Evolutionary conservation across 2,113 vertebrate species (phyloP).

Genomic region (Prionailurus viverrinus): DNA sequence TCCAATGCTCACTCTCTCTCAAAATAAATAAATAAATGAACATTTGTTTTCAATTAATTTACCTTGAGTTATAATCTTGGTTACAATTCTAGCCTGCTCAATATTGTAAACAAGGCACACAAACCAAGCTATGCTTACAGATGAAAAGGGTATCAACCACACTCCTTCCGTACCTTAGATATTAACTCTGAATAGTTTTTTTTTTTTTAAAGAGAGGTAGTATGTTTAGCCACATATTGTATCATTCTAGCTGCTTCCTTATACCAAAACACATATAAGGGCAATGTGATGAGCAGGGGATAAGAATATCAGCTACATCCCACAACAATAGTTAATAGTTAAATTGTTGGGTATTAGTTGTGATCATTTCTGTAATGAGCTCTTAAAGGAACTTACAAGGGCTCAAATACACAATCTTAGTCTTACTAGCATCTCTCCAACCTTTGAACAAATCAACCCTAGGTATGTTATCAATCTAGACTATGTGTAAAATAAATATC

Average conservation of each 20-base stretch:
- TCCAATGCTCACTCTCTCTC: no score
- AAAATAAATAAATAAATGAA: no score
- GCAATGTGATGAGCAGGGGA: neutral
- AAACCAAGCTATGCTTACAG: neutral
- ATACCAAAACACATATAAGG: neutral
- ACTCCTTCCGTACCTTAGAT: neutral
- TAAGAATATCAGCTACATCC: neutral
- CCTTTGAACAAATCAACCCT: constrained; percentile 46
- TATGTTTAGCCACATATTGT: neutral
- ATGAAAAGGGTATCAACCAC: neutral
- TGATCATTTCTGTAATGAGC: neutral
- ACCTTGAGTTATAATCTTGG: constrained; percentile 37
- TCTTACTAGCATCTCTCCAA: neutral
- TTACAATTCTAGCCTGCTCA: neutral
- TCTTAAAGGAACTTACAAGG: neutral
- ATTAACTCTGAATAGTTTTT: neutral
- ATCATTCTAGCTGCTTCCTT: constrained; percentile 10
- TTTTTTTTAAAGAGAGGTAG: constrained; percentile 27
- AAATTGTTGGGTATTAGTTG: neutral
- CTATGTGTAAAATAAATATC: constrained; percentile 11
- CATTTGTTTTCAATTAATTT: neutral
- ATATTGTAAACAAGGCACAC: neutral
- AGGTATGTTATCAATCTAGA: neutral
- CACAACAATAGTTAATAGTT: neutral
- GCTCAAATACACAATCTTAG: constrained; percentile 9